Base-by-base conservation (phyloP, 2,113 vertebrate species). In the Muntiacus muntjak region DNA sequence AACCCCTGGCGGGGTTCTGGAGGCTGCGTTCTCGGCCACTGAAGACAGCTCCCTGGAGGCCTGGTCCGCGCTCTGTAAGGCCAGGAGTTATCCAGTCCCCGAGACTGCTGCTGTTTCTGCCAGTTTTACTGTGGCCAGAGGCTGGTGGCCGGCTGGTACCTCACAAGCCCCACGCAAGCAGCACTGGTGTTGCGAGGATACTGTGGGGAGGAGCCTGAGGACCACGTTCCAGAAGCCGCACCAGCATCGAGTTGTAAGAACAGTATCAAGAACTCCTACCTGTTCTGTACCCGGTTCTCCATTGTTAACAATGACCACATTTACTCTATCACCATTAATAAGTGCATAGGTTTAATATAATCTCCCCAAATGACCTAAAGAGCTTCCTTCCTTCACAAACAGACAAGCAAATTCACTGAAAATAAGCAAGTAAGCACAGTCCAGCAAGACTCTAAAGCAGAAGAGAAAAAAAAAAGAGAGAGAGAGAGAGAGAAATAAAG, bases 261-360 rank as follows among this genome's bases (percentile, higher is more conserved):
- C 43, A 33, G 5, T 13, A 23, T 12, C 13, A 43, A 81, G 9
- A 94, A 60, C 55, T 33, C 45, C 83, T 40, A n/a, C 5, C 8
- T 11, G 14, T 36, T 74, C n/a, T 87, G 79, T 64, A 85, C 36
- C 7, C 30, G 57, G n/a, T 79, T 57, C 40, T 52, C 78, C 76
- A 2, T 45, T 85, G 36, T n/a, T 60, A 62, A 85, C 4, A 28
- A 86, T 57, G 62, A 30, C n/a, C 45, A 12, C 6, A 11, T 83
- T 67, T 94, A 13, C 43, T 76, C 94, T 43, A 82, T 47, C 43
- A 50, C 8, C 74, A n/a, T 50, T 40, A 90, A 79, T 57, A 94
- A 71, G 83, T 78, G 5, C 58, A 58, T 85, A 55, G 36, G 87
- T 85, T 76, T 94, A 92, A 79, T 8, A 57, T 5, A 12, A 47